Evolutionary conservation across 2,797 vertebrate genomes (phyloP), one percentile per base, ranked within the genome.

Genomic region (Limosa lapponica): DNA sequence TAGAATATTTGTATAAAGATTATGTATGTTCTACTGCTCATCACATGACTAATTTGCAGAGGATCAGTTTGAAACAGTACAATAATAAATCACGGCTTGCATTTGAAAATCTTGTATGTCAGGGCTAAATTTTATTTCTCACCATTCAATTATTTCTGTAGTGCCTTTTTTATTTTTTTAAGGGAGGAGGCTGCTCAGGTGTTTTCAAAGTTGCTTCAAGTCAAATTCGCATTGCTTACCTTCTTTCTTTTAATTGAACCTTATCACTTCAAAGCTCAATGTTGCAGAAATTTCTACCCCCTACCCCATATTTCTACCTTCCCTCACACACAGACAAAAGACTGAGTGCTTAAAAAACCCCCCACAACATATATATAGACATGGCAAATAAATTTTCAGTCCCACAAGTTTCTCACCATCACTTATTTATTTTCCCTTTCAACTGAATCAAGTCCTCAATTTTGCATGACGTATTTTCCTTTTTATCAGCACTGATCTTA

Each of bases 201-300:
- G 70, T 65, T 90, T 70, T 62, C 46, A 81, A 96, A 96, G 95
- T 97, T 95, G 24, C 41, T 87, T 91, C 59, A 85, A 87, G 71
- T 90, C 11, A 0, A 90, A 92, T 82, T 82, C 12, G 3, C 43
- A 44, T 83, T 58, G 61, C 46, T 87, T 85, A 79, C 51, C 65
- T 67, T 74, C 25, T 30, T 74, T 36, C 37, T n/a, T 87, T 72
- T 55, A 43, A 73, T 24, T 51, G 19, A 71, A 70, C 18, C 58
- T 18, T 54, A 49, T n/a, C 64, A 25, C 66, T 73, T 58, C 48
- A 95, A 89, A 91, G 48, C 44, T 46, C 75, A 86, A 3, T 30
- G 43, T 75, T 79, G 83, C 75, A 90, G 57, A 88, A 82, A 34
- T 67, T 17, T 18, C 16, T 6, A 7, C 41, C 20, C 41, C 11